These are phyloP conservation scores for Prenolepis imparis DNA, from an alignment of 2,888 invertebrate genomes.

Conservation along the genomic window DNA sequence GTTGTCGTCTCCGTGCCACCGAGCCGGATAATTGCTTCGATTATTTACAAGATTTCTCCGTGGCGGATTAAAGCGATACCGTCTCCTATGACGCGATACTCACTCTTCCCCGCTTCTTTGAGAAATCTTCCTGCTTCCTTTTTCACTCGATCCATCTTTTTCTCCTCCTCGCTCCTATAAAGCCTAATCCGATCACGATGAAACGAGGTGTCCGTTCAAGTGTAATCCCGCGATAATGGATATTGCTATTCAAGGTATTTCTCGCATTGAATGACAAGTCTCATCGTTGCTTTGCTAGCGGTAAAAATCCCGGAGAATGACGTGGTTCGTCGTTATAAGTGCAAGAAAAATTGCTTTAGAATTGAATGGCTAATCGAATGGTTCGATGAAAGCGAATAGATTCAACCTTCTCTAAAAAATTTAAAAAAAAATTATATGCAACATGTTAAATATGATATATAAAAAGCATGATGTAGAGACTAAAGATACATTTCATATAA, in stretches of 20 bases:
- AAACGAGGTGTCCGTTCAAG: constrained; percentile 79
- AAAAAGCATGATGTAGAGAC: too few species aligned
- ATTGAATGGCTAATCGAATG: too few species aligned
- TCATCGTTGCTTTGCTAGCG: constrained; percentile 24
- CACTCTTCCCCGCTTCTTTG: constrained; percentile 36
- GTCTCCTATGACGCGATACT: constrained; percentile 48
- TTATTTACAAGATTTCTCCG: constrained; percentile 77
- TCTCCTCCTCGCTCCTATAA: constrained; percentile 37
- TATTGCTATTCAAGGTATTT: constrained; percentile 81
- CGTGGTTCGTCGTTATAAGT: neutral
- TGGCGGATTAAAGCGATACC: constrained; percentile 73
- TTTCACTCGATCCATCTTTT: constrained; percentile 34
- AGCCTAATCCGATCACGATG: constrained; percentile 81
- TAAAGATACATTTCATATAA: neutral
- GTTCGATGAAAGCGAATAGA: too few species aligned
- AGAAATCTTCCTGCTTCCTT: constrained; percentile 47
- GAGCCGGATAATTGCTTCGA: constrained; percentile 74
- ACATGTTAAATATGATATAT: too few species aligned
- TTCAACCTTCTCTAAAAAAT: neutral
- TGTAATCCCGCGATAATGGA: constrained; percentile 82
- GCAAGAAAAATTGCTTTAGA: neutral
- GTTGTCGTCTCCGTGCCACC: constrained; percentile 44
- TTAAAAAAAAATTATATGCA: neutral
- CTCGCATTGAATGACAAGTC: constrained; percentile 79
- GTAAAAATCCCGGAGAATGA: neutral